Percentiles rank a stretch among this genome's conserved stretches.
phyloP scores from a whole-genome alignment of 2,888 invertebrate genomes.

The Nemurella pictetii region DNA sequence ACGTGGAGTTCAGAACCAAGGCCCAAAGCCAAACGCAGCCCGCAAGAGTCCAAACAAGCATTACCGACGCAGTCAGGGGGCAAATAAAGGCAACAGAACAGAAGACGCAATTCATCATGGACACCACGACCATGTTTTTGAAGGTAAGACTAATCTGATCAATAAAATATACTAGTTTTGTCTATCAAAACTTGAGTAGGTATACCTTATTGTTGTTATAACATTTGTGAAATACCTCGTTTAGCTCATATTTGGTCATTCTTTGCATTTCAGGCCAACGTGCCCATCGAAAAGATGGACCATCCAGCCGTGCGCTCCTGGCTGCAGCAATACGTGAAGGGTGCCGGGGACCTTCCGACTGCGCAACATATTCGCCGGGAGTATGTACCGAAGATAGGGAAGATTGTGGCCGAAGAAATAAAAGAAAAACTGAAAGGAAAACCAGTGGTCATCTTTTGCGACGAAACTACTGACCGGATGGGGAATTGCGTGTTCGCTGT shows the following conservation, averaged over 20 bases:
- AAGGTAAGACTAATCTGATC: too few relatives aligned
- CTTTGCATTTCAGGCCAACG: too few relatives aligned
- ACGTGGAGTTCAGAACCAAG: not conserved
- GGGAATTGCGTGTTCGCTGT: slow-evolving; percentile 34
- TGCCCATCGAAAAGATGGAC: slow-evolving; percentile 2
- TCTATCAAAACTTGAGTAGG: too few relatives aligned
- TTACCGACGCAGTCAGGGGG: not conserved
- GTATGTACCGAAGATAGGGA: slow-evolving; percentile 27
- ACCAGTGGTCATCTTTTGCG: slow-evolving; percentile 10
- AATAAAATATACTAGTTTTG: too few relatives aligned
- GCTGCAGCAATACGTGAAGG: not conserved
- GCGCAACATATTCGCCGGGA: not conserved
- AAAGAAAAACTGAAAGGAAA: slow-evolving; percentile 7
- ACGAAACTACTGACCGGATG: slow-evolving; percentile 35
- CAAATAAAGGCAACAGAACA: not conserved
- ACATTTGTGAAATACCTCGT: too few relatives aligned
- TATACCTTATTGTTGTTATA: too few relatives aligned
- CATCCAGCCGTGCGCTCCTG: not conserved
- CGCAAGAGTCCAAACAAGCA: not conserved
- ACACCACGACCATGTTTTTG: not conserved
- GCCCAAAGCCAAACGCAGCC: not conserved
- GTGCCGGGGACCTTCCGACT: not conserved
- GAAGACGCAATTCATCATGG: not conserved
- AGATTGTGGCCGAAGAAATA: slow-evolving; percentile 17
- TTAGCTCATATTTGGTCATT: too few relatives aligned